These are phyloP conservation scores for Hirudo medicinalis DNA, from an alignment of 1,140 invertebrate species.

Conservation along the genomic window DNA sequence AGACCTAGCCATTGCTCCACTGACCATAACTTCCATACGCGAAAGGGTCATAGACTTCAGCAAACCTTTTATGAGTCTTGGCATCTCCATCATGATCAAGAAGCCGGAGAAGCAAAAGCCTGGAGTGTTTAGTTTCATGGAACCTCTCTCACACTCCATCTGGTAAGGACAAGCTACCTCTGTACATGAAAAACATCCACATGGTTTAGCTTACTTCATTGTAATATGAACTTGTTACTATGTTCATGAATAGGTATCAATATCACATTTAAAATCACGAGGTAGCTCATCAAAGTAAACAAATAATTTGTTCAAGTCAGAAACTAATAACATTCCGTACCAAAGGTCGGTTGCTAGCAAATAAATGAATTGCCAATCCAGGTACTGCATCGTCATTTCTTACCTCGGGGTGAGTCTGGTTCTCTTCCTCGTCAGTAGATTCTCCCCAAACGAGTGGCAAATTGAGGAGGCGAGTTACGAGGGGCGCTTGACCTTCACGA, in stretches of 20 bases:
- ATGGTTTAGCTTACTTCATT: too few species aligned
- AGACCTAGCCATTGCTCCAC: conserved; percentile 38
- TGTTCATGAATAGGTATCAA: too few species aligned
- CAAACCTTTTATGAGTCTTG: conserved; percentile 42
- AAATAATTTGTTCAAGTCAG: too few species aligned
- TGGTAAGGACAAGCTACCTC: conserved; percentile 46
- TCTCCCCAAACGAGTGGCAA: conserved; percentile 88
- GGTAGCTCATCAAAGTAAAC: too few species aligned
- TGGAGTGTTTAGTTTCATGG: conserved; percentile 93
- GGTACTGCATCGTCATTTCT: conserved; percentile 80
- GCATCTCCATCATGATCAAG: conserved; percentile 66
- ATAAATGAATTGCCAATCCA: conserved; percentile 48
- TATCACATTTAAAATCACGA: too few species aligned
- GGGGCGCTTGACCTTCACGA: conserved; percentile 57
- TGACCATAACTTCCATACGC: conserved; percentile 37
- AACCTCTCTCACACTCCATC: conserved; percentile 87
- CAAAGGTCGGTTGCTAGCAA: too few species aligned
- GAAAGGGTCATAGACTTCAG: conserved; percentile 41
- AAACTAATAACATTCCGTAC: too few species aligned
- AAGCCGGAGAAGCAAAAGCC: conserved; percentile 77
- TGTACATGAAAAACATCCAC: too few species aligned
- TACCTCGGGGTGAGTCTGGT: conserved; percentile 72
- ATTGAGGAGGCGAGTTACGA: conserved; percentile 42
- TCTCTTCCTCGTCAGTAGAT: conserved; percentile 76
- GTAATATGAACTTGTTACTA: too few species aligned